A percentile compares a stretch with the other conserved stretches of the same genome.
Evolutionary conservation across 2,797 vertebrate genomes (phyloP).

Genomic region (Anolis apletophallus): DNA sequence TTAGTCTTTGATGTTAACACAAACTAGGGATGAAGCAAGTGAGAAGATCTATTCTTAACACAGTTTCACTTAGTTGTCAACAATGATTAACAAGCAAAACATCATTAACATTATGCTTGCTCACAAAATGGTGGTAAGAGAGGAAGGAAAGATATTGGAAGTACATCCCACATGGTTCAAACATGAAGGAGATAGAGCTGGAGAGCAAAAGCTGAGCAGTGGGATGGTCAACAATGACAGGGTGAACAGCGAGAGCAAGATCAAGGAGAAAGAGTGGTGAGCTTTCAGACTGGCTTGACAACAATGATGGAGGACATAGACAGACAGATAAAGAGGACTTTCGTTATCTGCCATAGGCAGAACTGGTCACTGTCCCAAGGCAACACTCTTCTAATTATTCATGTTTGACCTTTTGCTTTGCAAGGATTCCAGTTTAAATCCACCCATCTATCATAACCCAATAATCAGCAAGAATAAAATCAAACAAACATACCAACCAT

Average conservation of each 20-base stretch:
- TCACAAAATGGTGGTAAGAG: background rate
- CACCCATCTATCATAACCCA: background rate
- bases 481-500: background rate
- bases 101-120: background rate
- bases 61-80: too few relatives aligned
- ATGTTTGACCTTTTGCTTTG: background rate
- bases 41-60: too few relatives aligned
- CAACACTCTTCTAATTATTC: background rate
- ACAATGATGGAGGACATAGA: background rate
- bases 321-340: background rate
- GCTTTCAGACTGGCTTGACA: background rate
- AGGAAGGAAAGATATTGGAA: background rate
- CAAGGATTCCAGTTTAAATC: background rate
- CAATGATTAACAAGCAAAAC: background rate
- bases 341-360: too few relatives aligned
- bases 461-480: background rate
- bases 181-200: background rate
- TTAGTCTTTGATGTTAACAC: too few relatives aligned
- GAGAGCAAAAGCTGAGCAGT: background rate
- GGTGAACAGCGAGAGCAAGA: background rate
- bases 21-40: too few relatives aligned
- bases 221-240: background rate
- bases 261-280: background rate
- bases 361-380: background rate
- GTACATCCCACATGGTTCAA: background rate